These are phyloP conservation scores for Chlamydotis undulata DNA, from an alignment of 2,113 vertebrate genomes.

Conservation along the genomic window DNA sequence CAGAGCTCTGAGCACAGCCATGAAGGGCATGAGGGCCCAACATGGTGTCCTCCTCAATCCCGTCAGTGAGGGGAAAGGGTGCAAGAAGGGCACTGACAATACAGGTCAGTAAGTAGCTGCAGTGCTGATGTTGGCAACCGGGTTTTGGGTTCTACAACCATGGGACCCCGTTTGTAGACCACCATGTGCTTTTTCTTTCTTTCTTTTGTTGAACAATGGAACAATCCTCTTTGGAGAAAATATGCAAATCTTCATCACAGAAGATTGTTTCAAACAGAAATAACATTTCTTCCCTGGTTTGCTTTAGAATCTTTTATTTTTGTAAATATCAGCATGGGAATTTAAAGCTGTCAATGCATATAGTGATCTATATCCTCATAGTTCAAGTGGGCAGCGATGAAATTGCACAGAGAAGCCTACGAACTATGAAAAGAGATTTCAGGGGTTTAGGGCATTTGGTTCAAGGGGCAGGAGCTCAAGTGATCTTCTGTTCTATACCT, in stretches of 20 bases:
- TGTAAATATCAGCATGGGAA: not conserved
- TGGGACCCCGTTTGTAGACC: not conserved
- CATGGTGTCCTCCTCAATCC: not conserved
- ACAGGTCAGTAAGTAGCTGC: rapidly evolving
- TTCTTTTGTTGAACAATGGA: not conserved
- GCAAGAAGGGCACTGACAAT: not conserved
- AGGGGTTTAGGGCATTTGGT: too few relatives aligned
- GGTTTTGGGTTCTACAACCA: not conserved
- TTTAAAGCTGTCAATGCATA: not conserved
- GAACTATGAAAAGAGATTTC: too few relatives aligned
- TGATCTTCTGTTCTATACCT: too few relatives aligned
- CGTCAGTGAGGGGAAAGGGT: not conserved
- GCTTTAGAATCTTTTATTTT: not conserved
- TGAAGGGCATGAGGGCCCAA: not conserved
- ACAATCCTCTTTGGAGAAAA: not conserved
- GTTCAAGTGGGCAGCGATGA: too few relatives aligned
- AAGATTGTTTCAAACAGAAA: not conserved
- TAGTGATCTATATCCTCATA: not conserved
- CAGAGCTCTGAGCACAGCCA: not conserved
- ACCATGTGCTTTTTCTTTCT: not conserved
- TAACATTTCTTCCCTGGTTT: not conserved
- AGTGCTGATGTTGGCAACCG: rapidly evolving
- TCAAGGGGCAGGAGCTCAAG: too few relatives aligned
- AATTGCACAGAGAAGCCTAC: too few relatives aligned
- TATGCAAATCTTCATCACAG: not conserved